Percentiles rank a stretch among this genome's conserved stretches.
These are phyloP conservation scores for Hedya salicella DNA, from an alignment of 2,888 invertebrate species.

Conservation along the genomic window DNA sequence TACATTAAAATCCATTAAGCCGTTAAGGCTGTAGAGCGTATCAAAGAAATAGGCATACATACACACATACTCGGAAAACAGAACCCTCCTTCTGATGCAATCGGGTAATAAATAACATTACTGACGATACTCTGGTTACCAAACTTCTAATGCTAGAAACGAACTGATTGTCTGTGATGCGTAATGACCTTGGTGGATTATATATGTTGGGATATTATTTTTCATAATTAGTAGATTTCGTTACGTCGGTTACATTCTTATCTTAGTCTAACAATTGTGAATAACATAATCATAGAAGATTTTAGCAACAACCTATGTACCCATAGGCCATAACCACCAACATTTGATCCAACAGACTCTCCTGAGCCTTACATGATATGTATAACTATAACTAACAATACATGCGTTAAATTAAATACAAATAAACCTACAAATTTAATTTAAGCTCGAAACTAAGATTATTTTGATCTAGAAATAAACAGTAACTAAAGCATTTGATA, in stretches of 20 bases:
- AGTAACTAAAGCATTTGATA: slow-evolving; percentile 40
- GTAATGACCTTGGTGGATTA: no score
- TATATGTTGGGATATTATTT: no score
- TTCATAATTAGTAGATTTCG: no score
- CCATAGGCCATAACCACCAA: slow-evolving; percentile 1
- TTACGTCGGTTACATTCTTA: neutral
- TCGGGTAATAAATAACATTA: no score
- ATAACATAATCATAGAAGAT: slow-evolving; percentile 1
- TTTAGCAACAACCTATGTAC: slow-evolving; percentile 16
- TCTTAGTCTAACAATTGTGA: slow-evolving; percentile 1
- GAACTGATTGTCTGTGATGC: no score
- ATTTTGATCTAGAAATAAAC: slow-evolving; percentile 40
- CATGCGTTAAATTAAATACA: slow-evolving; percentile 37
- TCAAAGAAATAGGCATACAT: no score
- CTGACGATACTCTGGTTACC: no score
- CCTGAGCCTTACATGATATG: slow-evolving; percentile 25
- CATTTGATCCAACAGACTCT: slow-evolving; percentile 16
- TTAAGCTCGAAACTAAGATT: slow-evolving; percentile 42
- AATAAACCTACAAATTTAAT: slow-evolving; percentile 40
- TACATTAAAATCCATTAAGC: no score
- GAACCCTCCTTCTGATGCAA: no score
- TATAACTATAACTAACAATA: slow-evolving; percentile 39
- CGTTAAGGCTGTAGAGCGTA: no score
- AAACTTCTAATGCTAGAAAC: no score
- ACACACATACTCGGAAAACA: no score